These are phyloP conservation scores for Pterocles burchelli DNA, from an alignment of 2,113 vertebrate genomes.

Conservation along the genomic window DNA sequence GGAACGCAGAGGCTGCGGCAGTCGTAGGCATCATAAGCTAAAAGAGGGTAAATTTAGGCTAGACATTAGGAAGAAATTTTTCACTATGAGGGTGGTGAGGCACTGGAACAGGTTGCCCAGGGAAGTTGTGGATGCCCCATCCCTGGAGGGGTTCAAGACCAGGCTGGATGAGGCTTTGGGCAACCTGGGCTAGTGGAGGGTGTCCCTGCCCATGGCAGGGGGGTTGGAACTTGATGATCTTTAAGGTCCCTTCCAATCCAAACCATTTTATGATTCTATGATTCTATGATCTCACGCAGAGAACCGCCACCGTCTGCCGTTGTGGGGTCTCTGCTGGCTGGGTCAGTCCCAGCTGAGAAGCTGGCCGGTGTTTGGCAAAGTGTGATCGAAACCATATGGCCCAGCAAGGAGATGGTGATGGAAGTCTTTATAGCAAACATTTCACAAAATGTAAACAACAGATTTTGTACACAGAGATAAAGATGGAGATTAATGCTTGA, in stretches of 20 bases:
- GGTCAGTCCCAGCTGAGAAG: not conserved
- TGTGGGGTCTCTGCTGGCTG: not conserved
- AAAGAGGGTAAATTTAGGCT: no score
- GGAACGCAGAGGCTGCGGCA: not conserved
- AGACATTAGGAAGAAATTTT: no score
- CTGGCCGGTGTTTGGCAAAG: not conserved
- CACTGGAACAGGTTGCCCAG: no score
- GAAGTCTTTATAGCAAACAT: not conserved
- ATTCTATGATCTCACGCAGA: not conserved
- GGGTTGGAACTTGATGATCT: no score
- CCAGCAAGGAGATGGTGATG: not conserved
- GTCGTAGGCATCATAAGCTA: fast-evolving
- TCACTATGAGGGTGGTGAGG: no score
- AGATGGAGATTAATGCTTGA: slow-evolving; percentile 46
- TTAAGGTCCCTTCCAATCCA: no score
- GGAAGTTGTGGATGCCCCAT: no score
- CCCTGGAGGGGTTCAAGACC: no score
- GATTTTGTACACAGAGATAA: not conserved
- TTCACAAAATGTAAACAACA: slow-evolving; percentile 38
- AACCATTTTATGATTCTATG: no score
- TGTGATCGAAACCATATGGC: not conserved
- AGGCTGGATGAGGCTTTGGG: no score
- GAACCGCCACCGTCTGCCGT: not conserved
- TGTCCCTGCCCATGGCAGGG: no score
- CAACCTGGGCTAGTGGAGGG: no score